Percentiles rank a stretch among this genome's conserved stretches.
Conservation (phyloP, 2,888 invertebrate genomes). For the Dorcus parallelipipedus region DNA sequence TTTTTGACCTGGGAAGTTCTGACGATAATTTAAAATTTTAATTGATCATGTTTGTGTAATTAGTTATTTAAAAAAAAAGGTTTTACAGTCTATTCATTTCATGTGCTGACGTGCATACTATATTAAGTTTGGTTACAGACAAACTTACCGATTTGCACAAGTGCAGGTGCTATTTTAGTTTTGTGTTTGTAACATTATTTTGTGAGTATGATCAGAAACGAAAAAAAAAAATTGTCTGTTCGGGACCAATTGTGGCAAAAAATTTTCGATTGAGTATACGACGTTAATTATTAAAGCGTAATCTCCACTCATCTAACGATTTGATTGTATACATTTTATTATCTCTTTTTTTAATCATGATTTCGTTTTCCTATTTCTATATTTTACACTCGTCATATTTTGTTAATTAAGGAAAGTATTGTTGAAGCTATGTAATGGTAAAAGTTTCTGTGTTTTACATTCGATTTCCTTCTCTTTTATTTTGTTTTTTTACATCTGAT, state of each 20-base stretch:
- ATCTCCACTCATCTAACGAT: neutral
- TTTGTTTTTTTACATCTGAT: conserved; percentile 26
- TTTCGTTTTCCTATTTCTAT: neutral
- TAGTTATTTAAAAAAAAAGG: no score
- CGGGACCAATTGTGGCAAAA: no score
- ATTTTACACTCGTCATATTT: neutral
- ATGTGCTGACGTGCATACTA: conserved; percentile 5
- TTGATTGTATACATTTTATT: neutral
- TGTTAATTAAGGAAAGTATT: conserved; percentile 9
- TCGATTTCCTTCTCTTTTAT: conserved; percentile 2
- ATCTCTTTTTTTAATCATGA: neutral
- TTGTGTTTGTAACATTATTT: conserved; percentile 9
- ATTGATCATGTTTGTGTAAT: no score
- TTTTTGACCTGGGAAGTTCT: no score
- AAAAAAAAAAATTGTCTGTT: neutral
- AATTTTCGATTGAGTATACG: no score
- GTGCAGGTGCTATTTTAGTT: conserved; percentile 9
- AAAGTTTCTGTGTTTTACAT: no score
- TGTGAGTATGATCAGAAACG: conserved; percentile 14
- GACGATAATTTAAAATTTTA: no score
- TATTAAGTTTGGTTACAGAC: conserved; percentile 16
- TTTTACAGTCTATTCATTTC: neutral
- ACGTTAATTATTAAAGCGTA: no score
- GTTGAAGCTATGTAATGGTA: no score
- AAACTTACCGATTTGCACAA: neutral